phyloP scores from a whole-genome alignment of 2,113 vertebrate genomes.

The Rhinoptilus africanus region DNA sequence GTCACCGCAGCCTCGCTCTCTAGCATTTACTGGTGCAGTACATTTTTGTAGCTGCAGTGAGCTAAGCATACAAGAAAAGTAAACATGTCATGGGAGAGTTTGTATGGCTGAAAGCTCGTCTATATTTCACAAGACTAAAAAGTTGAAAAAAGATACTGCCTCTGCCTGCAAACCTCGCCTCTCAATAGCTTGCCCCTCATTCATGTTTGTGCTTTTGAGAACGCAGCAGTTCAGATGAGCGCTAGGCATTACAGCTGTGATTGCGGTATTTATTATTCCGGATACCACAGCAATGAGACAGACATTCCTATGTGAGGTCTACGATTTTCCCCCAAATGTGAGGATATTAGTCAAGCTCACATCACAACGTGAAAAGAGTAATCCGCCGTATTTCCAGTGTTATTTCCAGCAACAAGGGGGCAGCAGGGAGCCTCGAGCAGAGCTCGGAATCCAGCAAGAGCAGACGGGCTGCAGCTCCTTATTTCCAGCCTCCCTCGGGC shows the following conservation, averaged over 20 bases:
- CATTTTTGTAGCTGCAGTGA: not conserved
- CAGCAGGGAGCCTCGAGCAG: constrained; percentile 58
- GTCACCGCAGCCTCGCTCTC: not conserved
- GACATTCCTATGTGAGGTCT: constrained; percentile 23
- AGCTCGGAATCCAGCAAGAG: not conserved
- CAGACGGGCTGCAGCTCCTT: not conserved
- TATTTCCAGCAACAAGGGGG: constrained; percentile 55
- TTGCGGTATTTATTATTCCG: constrained; percentile 17
- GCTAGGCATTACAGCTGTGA: not conserved
- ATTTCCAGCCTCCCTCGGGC: not conserved
- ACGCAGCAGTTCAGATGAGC: not conserved
- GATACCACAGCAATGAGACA: constrained; percentile 44
- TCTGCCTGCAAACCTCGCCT: not conserved
- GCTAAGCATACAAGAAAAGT: not conserved
- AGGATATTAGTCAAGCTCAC: not conserved
- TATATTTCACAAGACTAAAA: not conserved
- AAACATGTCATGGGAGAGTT: not conserved
- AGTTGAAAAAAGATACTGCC: not conserved
- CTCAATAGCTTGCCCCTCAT: not conserved
- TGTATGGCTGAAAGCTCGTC: not conserved
- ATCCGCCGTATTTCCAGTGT: not conserved
- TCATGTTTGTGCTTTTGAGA: not conserved
- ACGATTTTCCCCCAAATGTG: constrained; percentile 27
- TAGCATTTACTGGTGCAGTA: not conserved
- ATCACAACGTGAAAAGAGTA: not conserved